phyloP scores from a whole-genome alignment of 2,888 invertebrate species.

The Pandemis corylana region DNA sequence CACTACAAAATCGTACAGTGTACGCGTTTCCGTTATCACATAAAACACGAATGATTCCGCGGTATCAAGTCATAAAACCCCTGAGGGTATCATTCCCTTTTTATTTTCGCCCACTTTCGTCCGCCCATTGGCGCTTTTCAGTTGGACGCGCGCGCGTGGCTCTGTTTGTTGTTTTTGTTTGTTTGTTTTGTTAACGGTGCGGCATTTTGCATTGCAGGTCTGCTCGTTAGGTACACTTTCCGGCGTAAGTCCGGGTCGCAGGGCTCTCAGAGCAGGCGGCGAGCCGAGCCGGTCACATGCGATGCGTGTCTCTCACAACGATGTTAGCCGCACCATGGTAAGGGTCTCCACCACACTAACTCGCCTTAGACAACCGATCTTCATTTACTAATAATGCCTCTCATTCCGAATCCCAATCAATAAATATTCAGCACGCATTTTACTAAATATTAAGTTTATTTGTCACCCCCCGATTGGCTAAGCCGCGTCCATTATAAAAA shows the following conservation, averaged over 20 bases:
- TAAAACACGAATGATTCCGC: constrained; percentile 72
- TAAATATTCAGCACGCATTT: constrained; percentile 39
- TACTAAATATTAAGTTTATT: constrained; percentile 51
- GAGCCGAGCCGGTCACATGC: constrained; percentile 83
- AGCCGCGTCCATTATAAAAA: constrained; percentile 74
- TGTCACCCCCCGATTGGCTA: constrained; percentile 55
- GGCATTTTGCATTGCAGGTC: constrained; percentile 85
- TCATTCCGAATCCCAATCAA: not conserved
- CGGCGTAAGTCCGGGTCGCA: constrained; percentile 85
- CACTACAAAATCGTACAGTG: constrained; percentile 58
- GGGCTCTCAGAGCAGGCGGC: constrained; percentile 82
- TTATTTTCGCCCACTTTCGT: constrained; percentile 77
- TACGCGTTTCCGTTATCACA: constrained; percentile 67
- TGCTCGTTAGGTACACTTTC: constrained; percentile 86
- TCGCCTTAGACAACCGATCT: constrained; percentile 62
- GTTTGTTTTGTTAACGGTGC: constrained; percentile 83
- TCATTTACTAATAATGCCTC: constrained; percentile 20
- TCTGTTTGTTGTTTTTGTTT: constrained; percentile 73
- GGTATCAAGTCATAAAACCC: constrained; percentile 74
- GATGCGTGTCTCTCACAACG: constrained; percentile 85
- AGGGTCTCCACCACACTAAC: constrained; percentile 64
- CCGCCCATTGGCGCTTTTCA: constrained; percentile 81
- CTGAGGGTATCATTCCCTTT: constrained; percentile 70
- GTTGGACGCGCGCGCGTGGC: constrained; percentile 80
- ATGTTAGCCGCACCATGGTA: constrained; percentile 83